A percentile compares a stretch with the other conserved stretches of the same genome.
Evolutionary conservation across 2,797 vertebrate genomes (phyloP).

Genomic region (Propithecus deckenii): DNA sequence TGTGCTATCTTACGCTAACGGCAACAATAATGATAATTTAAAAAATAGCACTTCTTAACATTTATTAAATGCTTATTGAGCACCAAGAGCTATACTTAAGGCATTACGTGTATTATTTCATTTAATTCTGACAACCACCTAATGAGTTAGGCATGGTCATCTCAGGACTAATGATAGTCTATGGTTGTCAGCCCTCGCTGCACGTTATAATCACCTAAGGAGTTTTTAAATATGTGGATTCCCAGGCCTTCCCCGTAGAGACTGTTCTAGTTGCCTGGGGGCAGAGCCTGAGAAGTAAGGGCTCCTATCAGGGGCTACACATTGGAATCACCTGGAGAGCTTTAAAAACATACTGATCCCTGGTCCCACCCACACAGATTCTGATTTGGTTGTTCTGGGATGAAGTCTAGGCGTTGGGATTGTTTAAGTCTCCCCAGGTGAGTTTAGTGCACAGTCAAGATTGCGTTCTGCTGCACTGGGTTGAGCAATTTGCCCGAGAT

Average conservation of each 20-base stretch:
- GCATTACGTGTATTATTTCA: background rate
- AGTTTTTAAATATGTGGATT: background rate
- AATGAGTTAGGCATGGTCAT: background rate
- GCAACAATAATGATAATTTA: background rate
- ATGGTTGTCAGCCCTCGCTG: background rate
- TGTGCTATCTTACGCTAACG: background rate
- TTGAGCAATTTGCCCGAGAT: background rate
- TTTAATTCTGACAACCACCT: background rate
- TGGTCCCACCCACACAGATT: background rate
- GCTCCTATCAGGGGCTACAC: background rate
- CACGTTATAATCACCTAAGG: background rate
- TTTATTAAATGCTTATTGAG: constrained; percentile 26
- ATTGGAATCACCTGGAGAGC: background rate
- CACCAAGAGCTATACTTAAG: background rate
- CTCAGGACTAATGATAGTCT: background rate
- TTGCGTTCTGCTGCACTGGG: too few species aligned
- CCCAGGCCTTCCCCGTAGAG: background rate
- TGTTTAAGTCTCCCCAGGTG: background rate
- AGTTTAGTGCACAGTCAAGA: background rate
- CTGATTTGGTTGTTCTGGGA: background rate
- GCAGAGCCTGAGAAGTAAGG: background rate
- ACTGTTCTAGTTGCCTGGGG: background rate
- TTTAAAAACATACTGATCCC: background rate
- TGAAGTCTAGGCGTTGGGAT: background rate
- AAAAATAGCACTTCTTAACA: background rate